Evolutionary conservation across 2,888 invertebrate genomes (phyloP), one percentile per base, ranked within the genome.

Genomic region (Agelastica alni): DNA sequence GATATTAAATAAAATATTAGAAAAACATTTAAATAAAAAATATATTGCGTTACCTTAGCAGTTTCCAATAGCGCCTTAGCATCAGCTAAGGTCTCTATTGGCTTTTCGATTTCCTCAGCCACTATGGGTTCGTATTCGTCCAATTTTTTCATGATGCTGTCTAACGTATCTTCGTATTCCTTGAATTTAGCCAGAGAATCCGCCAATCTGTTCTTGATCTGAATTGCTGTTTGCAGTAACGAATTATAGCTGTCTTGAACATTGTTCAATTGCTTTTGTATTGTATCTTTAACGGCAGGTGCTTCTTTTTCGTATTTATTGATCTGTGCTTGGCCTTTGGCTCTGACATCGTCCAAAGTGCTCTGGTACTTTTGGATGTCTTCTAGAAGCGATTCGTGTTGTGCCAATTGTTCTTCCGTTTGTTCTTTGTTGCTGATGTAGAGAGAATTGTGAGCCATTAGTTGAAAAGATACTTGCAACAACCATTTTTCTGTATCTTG

Each of bases 401-500:
- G 92, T n/a, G 88, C 87, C 30, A 96, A 83, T 76, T 96, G 95
- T 61, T 93, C 90, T 67, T 91, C 85, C 0, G 95, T 95, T 75
- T 96, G 94, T 65, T 93, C 91, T 52, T 93, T 85, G 69, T 92
- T 94, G 3, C 91, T 89, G 56, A 96, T 95, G 71, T 94, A 94
- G 13, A 96, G 79, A 0, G 95, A 93, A 74, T 96, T 96, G 72
- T 96, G 95, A 0, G 94, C 92, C 95, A 96, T 96, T 0, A 96
- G 81, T 71, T 93, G 92, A 85, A 96, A 95, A 1, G 95, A 95
- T 45, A 93, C 91, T 77, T 96, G 95, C 16, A 96, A 77, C 39
- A 96, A 78, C 96, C 96, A 97, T 74, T 96, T 96, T 75, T 96
- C 96, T 0, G 91, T 91, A 66, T 96, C 95, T 79, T 96, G 96